Base-by-base conservation (phyloP, 2,888 invertebrate species). In the Ferdinandea cuprea region DNA sequence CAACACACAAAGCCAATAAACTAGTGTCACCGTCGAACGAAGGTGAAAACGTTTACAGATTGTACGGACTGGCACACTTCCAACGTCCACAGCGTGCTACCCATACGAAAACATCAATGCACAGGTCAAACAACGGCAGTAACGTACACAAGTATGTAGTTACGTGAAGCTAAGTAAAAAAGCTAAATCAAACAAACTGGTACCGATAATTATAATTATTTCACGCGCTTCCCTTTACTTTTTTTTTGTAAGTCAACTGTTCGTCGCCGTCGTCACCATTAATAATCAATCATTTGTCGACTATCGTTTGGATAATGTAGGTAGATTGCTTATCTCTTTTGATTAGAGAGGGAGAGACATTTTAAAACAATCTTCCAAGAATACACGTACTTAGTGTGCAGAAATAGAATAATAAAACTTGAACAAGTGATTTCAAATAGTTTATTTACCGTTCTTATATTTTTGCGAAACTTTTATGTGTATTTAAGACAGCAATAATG, bases 321-420 rank as follows among this genome's bases (percentile, higher is more conserved):
- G 28, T 44, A 15, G 17, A 28, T 13, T 78, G 35, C 71, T 78
- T 72, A 78, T 78, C 78, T 72, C 28, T 11, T 58, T 30, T 19
- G 65, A 72, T 71, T 40, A 61, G 63, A 61, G 13, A 46, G 25
- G 5, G 2, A 5, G 2, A 5, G 3, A 25, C 28, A 48, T 59
- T 71, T 63, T 9, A 40, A 50, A 61, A 25, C 42, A 50, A 52
- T 35, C 5, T 48, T 50, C 19, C 35, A 30, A 9, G 11, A 56
- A 37, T 28, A 46, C 28, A 19, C 30, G 28, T 19, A n/a, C 17
- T 65, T 40, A 19, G 1, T 28, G 15, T 40, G 48, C 32, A 6
- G n/a, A 6, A 25, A 13, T n/a, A n/a, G n/a, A 35, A 8, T 44
- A 42, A 52, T 42, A 54, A 52, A 40, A 9, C n/a, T 15, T 13